Evolutionary conservation across 2,113 vertebrate genomes (phyloP).

Genomic region (Sylvia atricapilla): DNA sequence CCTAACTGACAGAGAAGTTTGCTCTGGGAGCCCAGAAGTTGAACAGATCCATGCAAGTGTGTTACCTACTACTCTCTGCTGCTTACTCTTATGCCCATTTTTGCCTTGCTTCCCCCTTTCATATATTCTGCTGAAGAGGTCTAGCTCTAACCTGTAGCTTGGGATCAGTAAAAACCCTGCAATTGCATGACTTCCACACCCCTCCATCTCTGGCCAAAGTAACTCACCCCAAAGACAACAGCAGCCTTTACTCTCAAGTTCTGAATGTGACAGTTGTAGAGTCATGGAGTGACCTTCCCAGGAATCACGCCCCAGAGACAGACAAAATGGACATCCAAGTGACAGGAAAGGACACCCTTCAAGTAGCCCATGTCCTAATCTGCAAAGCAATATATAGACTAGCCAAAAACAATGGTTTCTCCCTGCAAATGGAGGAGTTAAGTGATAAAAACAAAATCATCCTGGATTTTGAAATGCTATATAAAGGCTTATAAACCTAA

Average conservation of each 20-base stretch:
- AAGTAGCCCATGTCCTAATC: conserved; percentile 37
- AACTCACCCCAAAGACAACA: neutral
- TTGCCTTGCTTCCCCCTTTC: neutral
- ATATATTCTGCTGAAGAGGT: neutral
- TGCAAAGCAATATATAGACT: conserved; percentile 2
- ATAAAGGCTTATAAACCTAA: conserved; percentile 38
- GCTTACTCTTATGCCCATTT: neutral
- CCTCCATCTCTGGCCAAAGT: neutral
- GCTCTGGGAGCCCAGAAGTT: neutral
- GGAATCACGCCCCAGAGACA: neutral
- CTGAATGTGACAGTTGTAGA: neutral
- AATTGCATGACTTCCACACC: neutral
- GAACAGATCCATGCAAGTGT: neutral
- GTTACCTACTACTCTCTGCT: neutral
- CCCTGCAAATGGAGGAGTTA: conserved; percentile 18
- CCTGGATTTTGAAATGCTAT: conserved; percentile 56
- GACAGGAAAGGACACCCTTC: conserved; percentile 27
- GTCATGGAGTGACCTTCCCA: neutral
- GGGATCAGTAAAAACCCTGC: neutral
- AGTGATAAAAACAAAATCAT: conserved; percentile 45
- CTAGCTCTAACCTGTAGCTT: neutral
- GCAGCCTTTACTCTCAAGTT: neutral
- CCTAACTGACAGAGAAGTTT: neutral
- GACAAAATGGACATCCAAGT: neutral
- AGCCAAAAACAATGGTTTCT: conserved; percentile 23